phyloP scores from a whole-genome alignment of 1,140 invertebrate genomes.

The Hirudo medicinalis region DNA sequence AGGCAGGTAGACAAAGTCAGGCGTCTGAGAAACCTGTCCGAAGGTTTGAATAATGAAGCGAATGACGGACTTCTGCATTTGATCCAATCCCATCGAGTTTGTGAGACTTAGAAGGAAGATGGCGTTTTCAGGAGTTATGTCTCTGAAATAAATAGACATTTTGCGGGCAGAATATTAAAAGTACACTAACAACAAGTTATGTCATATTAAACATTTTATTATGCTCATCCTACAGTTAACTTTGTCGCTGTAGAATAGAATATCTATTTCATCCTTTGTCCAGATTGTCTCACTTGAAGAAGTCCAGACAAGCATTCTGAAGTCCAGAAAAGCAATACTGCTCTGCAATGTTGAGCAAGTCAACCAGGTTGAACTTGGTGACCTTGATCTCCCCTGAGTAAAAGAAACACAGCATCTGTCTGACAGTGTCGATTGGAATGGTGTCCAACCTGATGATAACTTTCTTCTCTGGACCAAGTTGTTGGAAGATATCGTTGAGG shows the following conservation, averaged over 20 bases:
- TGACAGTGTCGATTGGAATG: constrained; percentile 10
- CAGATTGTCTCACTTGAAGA: not conserved
- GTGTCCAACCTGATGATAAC: constrained; percentile 7
- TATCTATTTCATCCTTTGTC: no score
- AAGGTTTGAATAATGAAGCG: constrained; percentile 7
- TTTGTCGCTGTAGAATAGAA: no score
- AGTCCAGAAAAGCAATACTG: constrained; percentile 3
- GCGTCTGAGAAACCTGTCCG: not conserved
- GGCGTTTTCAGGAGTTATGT: constrained; percentile 4
- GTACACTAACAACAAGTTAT: no score
- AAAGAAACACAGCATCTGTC: constrained; percentile 7
- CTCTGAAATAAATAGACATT: not conserved
- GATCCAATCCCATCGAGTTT: not conserved
- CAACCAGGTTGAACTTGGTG: not conserved
- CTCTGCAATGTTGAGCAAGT: constrained; percentile 1
- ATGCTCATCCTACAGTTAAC: no score
- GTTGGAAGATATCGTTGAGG: not conserved
- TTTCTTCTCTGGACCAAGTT: constrained; percentile 4
- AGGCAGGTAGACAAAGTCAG: constrained; percentile 9
- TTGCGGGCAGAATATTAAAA: no score
- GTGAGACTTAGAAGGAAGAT: not conserved
- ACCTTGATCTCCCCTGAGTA: constrained; percentile 11
- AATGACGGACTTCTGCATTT: not conserved
- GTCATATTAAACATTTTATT: no score
- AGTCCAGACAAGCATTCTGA: constrained; percentile 9